Evolutionary conservation across 2,888 invertebrate genomes (phyloP), one percentile per base, ranked within the genome.

Genomic region (Leucophenga maculata): DNA sequence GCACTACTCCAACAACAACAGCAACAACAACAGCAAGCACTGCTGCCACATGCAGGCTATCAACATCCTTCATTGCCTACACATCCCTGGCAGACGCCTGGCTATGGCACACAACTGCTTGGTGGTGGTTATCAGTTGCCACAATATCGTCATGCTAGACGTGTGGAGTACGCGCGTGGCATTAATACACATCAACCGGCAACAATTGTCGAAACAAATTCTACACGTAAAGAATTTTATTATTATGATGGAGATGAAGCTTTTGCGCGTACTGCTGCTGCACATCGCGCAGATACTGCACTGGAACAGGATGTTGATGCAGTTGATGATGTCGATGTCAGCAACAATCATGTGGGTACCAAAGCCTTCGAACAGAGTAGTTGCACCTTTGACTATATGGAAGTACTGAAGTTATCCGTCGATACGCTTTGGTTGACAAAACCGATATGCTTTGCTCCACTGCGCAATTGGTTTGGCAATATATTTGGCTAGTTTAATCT

Each of bases 351-450:
- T 0, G 50, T 72, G 20, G 55, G 65, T 0, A 73, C 78, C 3
- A 82, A 84, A 54, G 80, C 80, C 18, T 81, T 78, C n/a, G 80
- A 79, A 64, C 75, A 80, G 55, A 77, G 77, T 70, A 86, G 85
- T 66, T 87, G 87, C 68, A 74, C 77, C 39, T 87, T 86, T 65
- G 84, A 86, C 70, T 82, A 84, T 69, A 78, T 76, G 71, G 87
- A 87, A 71, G 82, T 86, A 14, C 71, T 86, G 65, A 77, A 83
- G 32, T 76, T 87, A 3, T 82, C 87, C 11, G 84, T 86, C 57
- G 87, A 87, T 72, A 73, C 83, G 0, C 65, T 87, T 3, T 87
- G 87, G 87, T 32, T 87, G 55, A 84, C 85, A 16, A 87, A 86
- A 20, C 85, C 86, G 1, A 75, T 83, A 52, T 87, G 87, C 69